phyloP scores from a whole-genome alignment of 2,888 invertebrate species.

The Euzetes globulus region DNA sequence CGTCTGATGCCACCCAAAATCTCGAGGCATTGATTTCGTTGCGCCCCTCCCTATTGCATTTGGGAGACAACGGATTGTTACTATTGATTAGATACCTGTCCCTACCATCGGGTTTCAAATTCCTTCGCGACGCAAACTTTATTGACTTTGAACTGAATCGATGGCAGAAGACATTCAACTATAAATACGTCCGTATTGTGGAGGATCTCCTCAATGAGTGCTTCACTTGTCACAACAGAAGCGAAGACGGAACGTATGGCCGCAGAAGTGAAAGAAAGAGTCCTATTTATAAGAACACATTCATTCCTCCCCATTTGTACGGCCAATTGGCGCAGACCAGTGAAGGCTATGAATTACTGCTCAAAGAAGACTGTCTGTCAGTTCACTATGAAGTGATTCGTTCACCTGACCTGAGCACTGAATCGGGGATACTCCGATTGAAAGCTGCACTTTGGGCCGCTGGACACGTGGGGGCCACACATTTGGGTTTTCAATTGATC shows the following conservation, averaged over 20 bases:
- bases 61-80: conserved; percentile 70
- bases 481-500: conserved; percentile 66
- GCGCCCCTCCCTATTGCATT: conserved; percentile 59
- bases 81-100: conserved; percentile 69
- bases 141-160: conserved; percentile 65
- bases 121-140: conserved; percentile 57
- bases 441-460: conserved; percentile 83
- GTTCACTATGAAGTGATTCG: conserved; percentile 37
- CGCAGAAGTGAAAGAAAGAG: conserved; percentile 54
- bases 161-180: conserved; percentile 56
- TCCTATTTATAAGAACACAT: conserved; percentile 46
- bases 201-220: conserved; percentile 83
- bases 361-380: conserved; percentile 44
- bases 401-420: conserved; percentile 18
- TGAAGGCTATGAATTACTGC: conserved; percentile 48
- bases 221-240: conserved; percentile 71
- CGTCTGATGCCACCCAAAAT: conserved; percentile 68
- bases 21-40: conserved; percentile 67
- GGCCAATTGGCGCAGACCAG: conserved; percentile 69
- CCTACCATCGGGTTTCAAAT: conserved; percentile 61
- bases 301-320: conserved; percentile 69
- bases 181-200: conserved; percentile 73
- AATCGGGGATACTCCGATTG: conserved; percentile 55
- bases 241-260: conserved; percentile 67
- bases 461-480: conserved; percentile 69